Conservation (phyloP, 2,888 invertebrate species). For the Perdita meconis region DNA sequence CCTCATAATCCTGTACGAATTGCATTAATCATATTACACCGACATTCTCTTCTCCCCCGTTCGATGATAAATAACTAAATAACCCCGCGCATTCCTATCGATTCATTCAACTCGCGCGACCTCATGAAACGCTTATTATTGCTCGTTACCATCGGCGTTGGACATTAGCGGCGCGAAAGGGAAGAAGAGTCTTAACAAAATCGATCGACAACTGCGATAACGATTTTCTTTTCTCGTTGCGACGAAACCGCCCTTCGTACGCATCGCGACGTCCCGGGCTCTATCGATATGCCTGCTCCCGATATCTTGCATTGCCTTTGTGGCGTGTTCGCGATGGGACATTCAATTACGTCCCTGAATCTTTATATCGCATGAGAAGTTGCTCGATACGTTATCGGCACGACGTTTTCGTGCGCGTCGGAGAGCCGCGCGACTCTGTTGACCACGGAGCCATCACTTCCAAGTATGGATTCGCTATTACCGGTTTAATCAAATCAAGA, state of each 20-base stretch:
- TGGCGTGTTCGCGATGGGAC: neutral
- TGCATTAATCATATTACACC: too few species aligned
- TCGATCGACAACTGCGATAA: neutral
- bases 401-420: neutral
- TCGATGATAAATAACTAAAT: too few species aligned
- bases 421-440: too few species aligned
- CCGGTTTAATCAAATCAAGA: neutral
- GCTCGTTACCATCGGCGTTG: neutral
- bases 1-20: too few species aligned
- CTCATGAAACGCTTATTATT: neutral
- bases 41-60: too few species aligned
- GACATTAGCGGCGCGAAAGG: neutral
- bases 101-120: neutral
- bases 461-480: conserved; percentile 18
- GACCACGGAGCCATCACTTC: neutral
- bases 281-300: neutral
- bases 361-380: neutral
- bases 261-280: neutral
- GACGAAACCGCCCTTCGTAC: neutral
- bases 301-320: neutral
- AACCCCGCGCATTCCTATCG: neutral
- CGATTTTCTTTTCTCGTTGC: neutral
- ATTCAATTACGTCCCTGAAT: conserved; percentile 5
- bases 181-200: neutral
- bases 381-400: neutral